Base-by-base conservation (phyloP, 2,797 vertebrate species). In the Cuniculus paca region DNA sequence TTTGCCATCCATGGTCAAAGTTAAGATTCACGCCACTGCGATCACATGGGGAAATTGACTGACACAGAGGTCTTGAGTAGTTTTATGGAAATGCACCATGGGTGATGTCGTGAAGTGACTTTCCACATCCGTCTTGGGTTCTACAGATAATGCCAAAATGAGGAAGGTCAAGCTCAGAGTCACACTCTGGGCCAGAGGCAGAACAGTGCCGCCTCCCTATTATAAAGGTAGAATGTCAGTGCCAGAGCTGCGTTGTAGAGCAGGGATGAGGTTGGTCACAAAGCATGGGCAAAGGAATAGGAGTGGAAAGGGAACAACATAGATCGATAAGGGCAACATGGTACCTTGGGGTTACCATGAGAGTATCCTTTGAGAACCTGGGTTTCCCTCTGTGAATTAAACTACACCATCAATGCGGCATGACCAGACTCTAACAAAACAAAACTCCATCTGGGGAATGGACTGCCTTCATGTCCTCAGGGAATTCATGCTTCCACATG, bases 321-420 rank as follows among this genome's bases (percentile, higher is more conserved):
- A 5, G 24, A 39, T 6, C 1, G 28, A 1, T 1, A 14, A 22
- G 8, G 28, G 50, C 19, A 0, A 2, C 0, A 0, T 19, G 26
- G 28, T 1, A 13, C 26, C 28, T 26, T 0, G 1, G 68, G 56
- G 16, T 5, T 24, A 17, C 4, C 36, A 12, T 0, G 1, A 3
- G 12, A 16, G 2, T 48, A 22, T 0, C 26, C 20, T 26, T 50
- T 28, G 45, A 61, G 88, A 36, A 31, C 70, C 42, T 5, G 17
- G 16, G 34, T 0, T 52, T 79, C 28, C 24, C 50, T 63, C 42
- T 42, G 70, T 68, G 81, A 60, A 54, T 8, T 31, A 16, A 87
- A 36, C n/a, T 36, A 6, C 2, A 1, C 34, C n/a, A 9, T 42
- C 50, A 6, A 9, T 17, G 34, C 19, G 19, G 54, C 8, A 8